Conservation (phyloP, 2,888 invertebrate species). For the Chymomyza caudatula region DNA sequence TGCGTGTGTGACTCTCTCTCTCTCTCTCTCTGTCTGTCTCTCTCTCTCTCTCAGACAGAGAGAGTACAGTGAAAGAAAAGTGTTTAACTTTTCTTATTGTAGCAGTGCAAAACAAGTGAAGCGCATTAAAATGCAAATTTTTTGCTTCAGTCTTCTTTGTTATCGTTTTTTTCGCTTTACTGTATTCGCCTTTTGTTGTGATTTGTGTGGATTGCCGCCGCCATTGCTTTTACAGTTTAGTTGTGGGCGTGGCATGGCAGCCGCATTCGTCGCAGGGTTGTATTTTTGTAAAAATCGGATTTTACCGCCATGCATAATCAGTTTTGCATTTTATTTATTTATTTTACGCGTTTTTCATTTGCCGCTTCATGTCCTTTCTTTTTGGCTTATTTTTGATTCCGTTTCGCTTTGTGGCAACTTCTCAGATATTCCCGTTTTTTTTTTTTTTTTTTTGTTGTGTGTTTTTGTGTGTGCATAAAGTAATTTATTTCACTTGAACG, state of each 20-base stretch:
- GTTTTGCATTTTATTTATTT: slow-evolving; percentile 70
- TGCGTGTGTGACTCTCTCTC: background rate
- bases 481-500: slow-evolving; percentile 72
- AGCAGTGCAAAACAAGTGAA: slow-evolving; percentile 61
- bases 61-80: slow-evolving; percentile 29
- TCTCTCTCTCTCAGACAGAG: background rate
- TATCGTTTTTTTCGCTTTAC: slow-evolving; percentile 23
- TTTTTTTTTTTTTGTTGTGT: slow-evolving; percentile 14
- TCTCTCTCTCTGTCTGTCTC: background rate
- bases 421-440: slow-evolving; percentile 23
- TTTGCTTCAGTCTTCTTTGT: slow-evolving; percentile 6
- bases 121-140: slow-evolving; percentile 73
- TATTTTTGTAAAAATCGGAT: slow-evolving; percentile 44
- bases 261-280: slow-evolving; percentile 21
- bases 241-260: slow-evolving; percentile 58
- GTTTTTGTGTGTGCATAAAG: slow-evolving; percentile 40
- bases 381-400: slow-evolving; percentile 30
- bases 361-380: slow-evolving; percentile 26
- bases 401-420: slow-evolving; percentile 43
- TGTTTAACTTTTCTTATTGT: slow-evolving; percentile 20
- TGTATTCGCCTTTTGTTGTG: slow-evolving; percentile 35
- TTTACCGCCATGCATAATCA: slow-evolving; percentile 71
- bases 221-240: slow-evolving; percentile 46
- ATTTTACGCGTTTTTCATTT: slow-evolving; percentile 69
- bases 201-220: slow-evolving; percentile 53